Percentiles rank a stretch among this genome's conserved stretches.
phyloP scores from a whole-genome alignment of 2,888 invertebrate species.

The Parapristionchus giblindavisi region DNA sequence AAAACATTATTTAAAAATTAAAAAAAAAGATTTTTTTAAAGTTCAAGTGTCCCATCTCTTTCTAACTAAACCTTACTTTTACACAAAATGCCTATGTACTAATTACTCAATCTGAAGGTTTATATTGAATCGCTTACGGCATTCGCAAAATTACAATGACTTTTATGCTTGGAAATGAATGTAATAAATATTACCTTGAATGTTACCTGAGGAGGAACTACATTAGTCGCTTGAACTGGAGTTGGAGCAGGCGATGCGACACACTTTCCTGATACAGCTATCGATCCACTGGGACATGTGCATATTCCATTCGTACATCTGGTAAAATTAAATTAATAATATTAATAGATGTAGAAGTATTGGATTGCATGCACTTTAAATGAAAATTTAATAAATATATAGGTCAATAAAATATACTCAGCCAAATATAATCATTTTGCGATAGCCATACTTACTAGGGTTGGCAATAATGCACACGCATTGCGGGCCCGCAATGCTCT shows the following conservation, averaged over 20 bases:
- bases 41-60: neutral
- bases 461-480: too few relatives aligned
- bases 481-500: too few relatives aligned
- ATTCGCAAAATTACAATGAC: too few relatives aligned
- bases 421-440: too few relatives aligned
- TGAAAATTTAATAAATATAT: neutral
- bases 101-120: too few relatives aligned
- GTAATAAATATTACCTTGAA: too few relatives aligned
- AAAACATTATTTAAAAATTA: neutral
- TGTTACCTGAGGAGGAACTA: neutral
- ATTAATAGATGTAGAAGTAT: neutral
- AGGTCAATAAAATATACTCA: too few relatives aligned
- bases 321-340: neutral
- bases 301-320: conserved; percentile 48
- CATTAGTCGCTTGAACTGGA: neutral
- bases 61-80: neutral
- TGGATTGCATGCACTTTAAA: neutral
- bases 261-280: conserved; percentile 50
- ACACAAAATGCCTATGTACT: too few relatives aligned
- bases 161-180: too few relatives aligned
- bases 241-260: conserved; percentile 12
- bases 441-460: too few relatives aligned
- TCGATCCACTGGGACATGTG: conserved; percentile 51
- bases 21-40: neutral
- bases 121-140: too few relatives aligned